A percentile compares a stretch with the other conserved stretches of the same genome.
Conservation (phyloP, 1,140 invertebrate genomes). For the Calliphora vicina region DNA sequence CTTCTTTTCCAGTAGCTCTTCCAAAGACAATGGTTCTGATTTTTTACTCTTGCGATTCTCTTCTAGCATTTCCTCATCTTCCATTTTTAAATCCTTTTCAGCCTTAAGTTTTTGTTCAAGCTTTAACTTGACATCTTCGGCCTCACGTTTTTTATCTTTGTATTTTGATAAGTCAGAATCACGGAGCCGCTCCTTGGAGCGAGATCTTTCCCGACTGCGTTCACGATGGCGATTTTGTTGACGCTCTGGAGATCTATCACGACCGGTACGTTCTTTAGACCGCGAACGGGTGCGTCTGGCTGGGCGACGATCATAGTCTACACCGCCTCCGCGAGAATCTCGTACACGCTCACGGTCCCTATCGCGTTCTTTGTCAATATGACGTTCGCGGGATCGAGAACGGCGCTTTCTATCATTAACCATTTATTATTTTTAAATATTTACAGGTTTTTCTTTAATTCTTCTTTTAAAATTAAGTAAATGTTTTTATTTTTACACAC, state of each 20-base stretch:
- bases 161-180: background rate
- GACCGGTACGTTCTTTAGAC: conserved; percentile 46
- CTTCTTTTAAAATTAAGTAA: background rate
- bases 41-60: conserved; percentile 50
- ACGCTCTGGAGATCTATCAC: conserved; percentile 20
- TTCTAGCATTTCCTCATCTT: conserved; percentile 29
- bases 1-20: conserved; percentile 95
- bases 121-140: conserved; percentile 27
- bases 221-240: conserved; percentile 37
- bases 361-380: conserved; percentile 44
- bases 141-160: conserved; percentile 57
- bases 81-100: conserved; percentile 51
- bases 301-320: conserved; percentile 44
- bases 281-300: conserved; percentile 50
- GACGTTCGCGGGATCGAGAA: conserved; percentile 65
- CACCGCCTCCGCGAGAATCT: conserved; percentile 54
- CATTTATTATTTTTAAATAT: conserved; percentile 50
- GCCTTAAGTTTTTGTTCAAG: conserved; percentile 50
- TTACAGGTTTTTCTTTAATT: background rate
- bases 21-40: conserved; percentile 89
- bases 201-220: conserved; percentile 54
- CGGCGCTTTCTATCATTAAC: conserved; percentile 66
- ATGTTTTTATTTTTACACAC: background rate
- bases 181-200: conserved; percentile 57
- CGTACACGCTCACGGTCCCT: conserved; percentile 42